Evolutionary conservation across 2,797 vertebrate species (phyloP), one percentile per base, ranked within the genome.

Genomic region (Eutrigla gurnardus): DNA sequence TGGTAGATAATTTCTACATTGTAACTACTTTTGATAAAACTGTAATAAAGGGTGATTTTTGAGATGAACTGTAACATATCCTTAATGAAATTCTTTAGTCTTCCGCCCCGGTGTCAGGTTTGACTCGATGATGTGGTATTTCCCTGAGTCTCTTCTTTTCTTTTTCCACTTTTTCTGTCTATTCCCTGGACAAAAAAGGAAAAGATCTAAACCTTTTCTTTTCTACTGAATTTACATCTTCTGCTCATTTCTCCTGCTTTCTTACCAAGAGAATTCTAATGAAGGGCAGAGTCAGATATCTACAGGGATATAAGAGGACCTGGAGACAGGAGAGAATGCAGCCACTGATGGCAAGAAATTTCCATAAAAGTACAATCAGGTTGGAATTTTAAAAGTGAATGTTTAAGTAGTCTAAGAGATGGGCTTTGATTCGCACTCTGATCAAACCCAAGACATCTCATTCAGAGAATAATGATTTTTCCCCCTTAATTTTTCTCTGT

Each of bases 301-400:
- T 97, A 92, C 94, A 92, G 97, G 97, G 97, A 98, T 95, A 96
- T 92, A 90, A 86, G 91, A 96, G 96, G 96, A 97, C 97, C 95
- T 94, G 93, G 96, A 98, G 96, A 98, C 96, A 95, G 96, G 95
- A 96, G 96, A 95, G 96, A 96, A 97, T 96, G 94, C 95, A 95
- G 95, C 96, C 96, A 97, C 96, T 96, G 97, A 98, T 97, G 96
- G 97, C 95, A 93, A 93, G 93, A 95, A 94, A 99, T 99, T 98
- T 97, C 96, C 97, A 98, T 98, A 97, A 95, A 97, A 98, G 97
- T 98, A 98, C 97, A 99, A 99, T 99, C 97, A 97, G 96, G 95
- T 96, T 96, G 95, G 96, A 96, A 96, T 98, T 98, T 98, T 97
- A 97, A 99, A 99, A 98, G 97, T 98, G 97, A 99, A 99, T 98